These are phyloP conservation scores for Pachyrhynchus sulphureomaculatus DNA, from an alignment of 1,140 invertebrate genomes.

Conservation along the genomic window DNA sequence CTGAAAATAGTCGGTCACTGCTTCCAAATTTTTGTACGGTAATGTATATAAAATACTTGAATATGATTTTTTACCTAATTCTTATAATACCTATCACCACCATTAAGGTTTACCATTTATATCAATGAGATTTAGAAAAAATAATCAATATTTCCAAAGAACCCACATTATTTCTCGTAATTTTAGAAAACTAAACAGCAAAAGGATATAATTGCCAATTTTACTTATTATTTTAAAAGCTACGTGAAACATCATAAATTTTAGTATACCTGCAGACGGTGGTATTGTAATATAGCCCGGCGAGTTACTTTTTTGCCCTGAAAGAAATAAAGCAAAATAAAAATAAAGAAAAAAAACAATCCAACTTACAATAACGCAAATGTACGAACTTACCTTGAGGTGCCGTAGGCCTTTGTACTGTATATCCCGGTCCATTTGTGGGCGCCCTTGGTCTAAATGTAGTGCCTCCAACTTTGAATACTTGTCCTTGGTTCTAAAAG, in stretches of 20 bases:
- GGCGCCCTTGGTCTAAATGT: conserved; percentile 8
- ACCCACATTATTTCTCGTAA: too few species aligned
- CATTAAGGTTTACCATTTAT: too few species aligned
- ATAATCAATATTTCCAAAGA: too few species aligned
- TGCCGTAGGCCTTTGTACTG: neutral
- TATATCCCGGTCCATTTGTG: neutral
- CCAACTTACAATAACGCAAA: neutral
- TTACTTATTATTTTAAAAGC: too few species aligned
- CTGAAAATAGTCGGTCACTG: too few species aligned
- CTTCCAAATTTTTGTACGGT: too few species aligned
- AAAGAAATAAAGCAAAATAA: conserved; percentile 1
- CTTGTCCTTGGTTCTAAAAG: neutral
- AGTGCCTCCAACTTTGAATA: conserved; percentile 19
- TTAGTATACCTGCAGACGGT: conserved; percentile 1
- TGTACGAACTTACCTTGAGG: neutral
- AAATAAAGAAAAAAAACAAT: neutral
- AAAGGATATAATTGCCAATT: too few species aligned
- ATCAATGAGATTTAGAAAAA: too few species aligned
- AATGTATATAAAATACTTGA: too few species aligned
- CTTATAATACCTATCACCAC: too few species aligned
- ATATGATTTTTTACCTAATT: too few species aligned
- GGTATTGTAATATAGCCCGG: neutral
- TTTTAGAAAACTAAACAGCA: too few species aligned
- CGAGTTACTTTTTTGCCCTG: neutral
- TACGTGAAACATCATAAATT: neutral